Percentiles rank a stretch among this genome's conserved stretches.
Evolutionary conservation across 2,888 invertebrate genomes (phyloP).

Genomic region (Lycaena phlaeas): DNA sequence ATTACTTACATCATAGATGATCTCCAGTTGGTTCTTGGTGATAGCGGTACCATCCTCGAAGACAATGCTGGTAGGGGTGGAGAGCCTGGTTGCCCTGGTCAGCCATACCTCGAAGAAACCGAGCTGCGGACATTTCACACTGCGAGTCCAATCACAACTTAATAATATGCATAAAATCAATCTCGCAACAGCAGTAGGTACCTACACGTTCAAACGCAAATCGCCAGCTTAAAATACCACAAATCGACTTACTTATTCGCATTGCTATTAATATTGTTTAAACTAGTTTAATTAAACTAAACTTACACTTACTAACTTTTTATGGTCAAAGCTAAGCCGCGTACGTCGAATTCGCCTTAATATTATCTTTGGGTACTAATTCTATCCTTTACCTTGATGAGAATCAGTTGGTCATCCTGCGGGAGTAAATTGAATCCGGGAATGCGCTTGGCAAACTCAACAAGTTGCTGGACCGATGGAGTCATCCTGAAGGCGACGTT

Average conservation of each 20-base stretch:
- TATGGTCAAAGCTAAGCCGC: too few relatives aligned
- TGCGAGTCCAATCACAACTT: conserved; percentile 13
- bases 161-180: background rate
- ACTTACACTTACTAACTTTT: too few relatives aligned
- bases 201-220: background rate
- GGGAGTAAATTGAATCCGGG: conserved; percentile 92
- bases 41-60: conserved; percentile 93
- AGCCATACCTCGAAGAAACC: conserved; percentile 98
- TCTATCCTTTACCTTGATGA: conserved; percentile 94
- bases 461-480: conserved; percentile 92
- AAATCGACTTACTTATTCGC: too few relatives aligned
- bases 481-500: conserved; percentile 89
- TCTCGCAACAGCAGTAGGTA: too few relatives aligned
- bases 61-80: conserved; percentile 82
- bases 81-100: conserved; percentile 86
- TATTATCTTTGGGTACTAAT: too few relatives aligned
- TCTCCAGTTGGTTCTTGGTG: conserved; percentile 85
- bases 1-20: conserved; percentile 84
- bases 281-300: too few relatives aligned
- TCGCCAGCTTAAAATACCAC: background rate
- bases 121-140: conserved; percentile 41
- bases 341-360: too few relatives aligned
- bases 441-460: conserved; percentile 96
- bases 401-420: conserved; percentile 96
- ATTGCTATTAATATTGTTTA: too few relatives aligned